A percentile compares a stretch with the other conserved stretches of the same genome.
These are phyloP conservation scores for Neosilurus hyrtlii DNA, from an alignment of 2,797 vertebrate genomes.

Conservation along the genomic window DNA sequence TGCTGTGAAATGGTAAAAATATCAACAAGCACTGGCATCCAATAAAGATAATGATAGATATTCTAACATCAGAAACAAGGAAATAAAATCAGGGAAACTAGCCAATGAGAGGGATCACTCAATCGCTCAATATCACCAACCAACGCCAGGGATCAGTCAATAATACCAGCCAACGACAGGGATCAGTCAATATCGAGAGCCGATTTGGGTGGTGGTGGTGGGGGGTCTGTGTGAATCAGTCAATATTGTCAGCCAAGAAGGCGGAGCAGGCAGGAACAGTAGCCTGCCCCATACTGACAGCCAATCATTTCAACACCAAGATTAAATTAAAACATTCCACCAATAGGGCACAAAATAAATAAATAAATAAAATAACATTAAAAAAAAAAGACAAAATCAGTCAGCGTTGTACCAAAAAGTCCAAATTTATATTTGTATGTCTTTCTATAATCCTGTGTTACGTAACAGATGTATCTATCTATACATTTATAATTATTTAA, in stretches of 20 bases:
- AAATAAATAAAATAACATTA: too few relatives aligned
- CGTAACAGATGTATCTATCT: slow-evolving; percentile 51
- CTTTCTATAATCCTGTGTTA: slow-evolving; percentile 51
- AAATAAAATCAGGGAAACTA: neutral
- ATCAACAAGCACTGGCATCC: neutral
- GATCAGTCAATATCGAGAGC: neutral
- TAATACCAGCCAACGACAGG: neutral
- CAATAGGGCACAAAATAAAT: neutral
- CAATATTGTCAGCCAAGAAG: neutral
- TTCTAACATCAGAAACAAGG: too few relatives aligned
- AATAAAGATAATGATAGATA: neutral
- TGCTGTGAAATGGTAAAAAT: neutral
- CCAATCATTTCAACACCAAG: neutral
- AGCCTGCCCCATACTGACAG: neutral
- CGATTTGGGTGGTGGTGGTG: too few relatives aligned
- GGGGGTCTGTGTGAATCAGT: too few relatives aligned
- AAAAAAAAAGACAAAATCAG: slow-evolving; percentile 31
- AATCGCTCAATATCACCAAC: neutral
- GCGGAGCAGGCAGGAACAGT: too few relatives aligned
- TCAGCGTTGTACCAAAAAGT: slow-evolving; percentile 43
- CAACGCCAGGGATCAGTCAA: neutral
- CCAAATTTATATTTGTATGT: slow-evolving; percentile 55
- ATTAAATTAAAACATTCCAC: neutral
- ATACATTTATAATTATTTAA: slow-evolving; percentile 64
- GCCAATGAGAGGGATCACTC: too few relatives aligned